Evolutionary conservation across 2,888 invertebrate genomes (phyloP).

Genomic region (Tenthredo mesomela): DNA sequence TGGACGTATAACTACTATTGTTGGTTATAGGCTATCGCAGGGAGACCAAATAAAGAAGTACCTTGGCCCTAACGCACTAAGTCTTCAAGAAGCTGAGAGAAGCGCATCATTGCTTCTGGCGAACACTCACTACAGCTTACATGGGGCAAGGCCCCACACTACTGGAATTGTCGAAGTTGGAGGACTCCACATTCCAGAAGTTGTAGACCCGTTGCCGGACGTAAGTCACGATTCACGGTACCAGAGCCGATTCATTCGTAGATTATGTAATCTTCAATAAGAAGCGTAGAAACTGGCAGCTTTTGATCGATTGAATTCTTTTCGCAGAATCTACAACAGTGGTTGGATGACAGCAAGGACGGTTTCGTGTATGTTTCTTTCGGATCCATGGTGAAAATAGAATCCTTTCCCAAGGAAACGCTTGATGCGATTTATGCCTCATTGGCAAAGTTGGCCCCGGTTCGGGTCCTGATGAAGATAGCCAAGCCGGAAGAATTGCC

Average conservation of each 20-base stretch:
- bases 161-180: constrained; percentile 80
- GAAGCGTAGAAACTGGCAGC: background rate
- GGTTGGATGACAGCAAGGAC: constrained; percentile 57
- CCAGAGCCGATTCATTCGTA: background rate
- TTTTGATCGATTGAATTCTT: background rate
- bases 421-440: constrained; percentile 61
- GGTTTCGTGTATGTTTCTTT: constrained; percentile 62
- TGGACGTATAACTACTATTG: constrained; percentile 53
- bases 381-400: constrained; percentile 67
- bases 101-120: constrained; percentile 78
- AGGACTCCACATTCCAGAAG: constrained; percentile 78
- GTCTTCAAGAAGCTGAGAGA: constrained; percentile 75
- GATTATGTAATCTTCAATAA: background rate
- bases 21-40: constrained; percentile 59
- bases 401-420: constrained; percentile 62
- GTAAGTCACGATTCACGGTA: constrained; percentile 64
- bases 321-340: constrained; percentile 64
- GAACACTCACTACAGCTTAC: constrained; percentile 79
- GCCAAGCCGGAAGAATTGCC: constrained; percentile 59
- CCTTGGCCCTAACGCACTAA: constrained; percentile 69
- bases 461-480: constrained; percentile 66
- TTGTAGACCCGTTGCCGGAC: constrained; percentile 56
- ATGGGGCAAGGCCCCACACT: constrained; percentile 78
- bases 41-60: constrained; percentile 62
- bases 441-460: constrained; percentile 65